These are phyloP conservation scores for Ophioninae sp. DNA, from an alignment of 2,888 invertebrate genomes.

Conservation along the genomic window DNA sequence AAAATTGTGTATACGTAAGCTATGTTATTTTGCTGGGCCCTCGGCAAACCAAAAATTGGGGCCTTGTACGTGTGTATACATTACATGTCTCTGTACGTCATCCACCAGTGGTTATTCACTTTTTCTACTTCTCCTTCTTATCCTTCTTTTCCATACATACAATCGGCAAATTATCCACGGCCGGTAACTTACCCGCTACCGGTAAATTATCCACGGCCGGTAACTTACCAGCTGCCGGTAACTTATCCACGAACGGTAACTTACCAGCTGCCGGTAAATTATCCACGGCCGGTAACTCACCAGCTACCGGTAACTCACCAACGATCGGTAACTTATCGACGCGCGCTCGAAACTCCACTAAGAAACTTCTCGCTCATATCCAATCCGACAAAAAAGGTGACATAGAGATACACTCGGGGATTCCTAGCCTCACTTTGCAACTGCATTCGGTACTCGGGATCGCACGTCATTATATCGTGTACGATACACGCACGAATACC, in stretches of 20 bases:
- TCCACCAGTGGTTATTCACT: conserved; percentile 37
- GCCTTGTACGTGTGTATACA: conserved; percentile 60
- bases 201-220: too few relatives aligned
- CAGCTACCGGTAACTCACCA: too few relatives aligned
- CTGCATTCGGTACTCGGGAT: neutral
- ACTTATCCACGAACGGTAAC: too few relatives aligned
- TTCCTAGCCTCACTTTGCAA: neutral
- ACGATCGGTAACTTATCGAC: too few relatives aligned
- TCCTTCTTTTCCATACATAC: neutral
- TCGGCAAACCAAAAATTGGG: conserved; percentile 18
- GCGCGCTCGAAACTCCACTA: neutral
- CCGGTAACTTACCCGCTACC: too few relatives aligned
- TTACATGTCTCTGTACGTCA: conserved; percentile 58
- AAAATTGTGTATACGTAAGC: conserved; percentile 46
- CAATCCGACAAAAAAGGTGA: neutral
- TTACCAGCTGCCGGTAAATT: too few relatives aligned
- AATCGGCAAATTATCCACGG: too few relatives aligned
- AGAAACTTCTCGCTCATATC: neutral
- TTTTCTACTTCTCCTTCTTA: neutral
- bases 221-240: too few relatives aligned
- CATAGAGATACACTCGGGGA: neutral
- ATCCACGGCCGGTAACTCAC: too few relatives aligned
- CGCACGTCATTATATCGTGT: neutral
- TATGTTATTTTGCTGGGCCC: conserved; percentile 47
- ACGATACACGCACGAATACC: neutral